Conservation (phyloP, 2,888 invertebrate species). For the Tribolium freemani region DNA sequence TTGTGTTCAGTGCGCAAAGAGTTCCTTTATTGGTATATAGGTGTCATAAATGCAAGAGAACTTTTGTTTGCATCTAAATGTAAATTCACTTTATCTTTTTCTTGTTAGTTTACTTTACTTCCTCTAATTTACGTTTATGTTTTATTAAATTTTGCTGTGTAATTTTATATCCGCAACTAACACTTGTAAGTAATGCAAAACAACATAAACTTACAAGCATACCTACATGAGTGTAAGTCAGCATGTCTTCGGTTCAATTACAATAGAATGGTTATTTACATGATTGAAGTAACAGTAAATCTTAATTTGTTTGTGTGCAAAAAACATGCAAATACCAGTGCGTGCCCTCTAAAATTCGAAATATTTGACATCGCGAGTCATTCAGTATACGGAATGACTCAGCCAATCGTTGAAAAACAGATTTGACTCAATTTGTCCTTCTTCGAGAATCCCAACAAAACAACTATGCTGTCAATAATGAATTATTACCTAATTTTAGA, state of each 20-base stretch:
- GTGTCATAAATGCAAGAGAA: background rate
- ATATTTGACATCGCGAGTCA: background rate
- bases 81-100: background rate
- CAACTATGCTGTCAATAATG: background rate
- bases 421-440: background rate
- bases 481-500: slow-evolving; percentile 7
- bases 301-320: too few species aligned
- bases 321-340: too few species aligned
- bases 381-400: background rate
- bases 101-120: background rate
- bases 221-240: too few species aligned
- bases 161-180: background rate
- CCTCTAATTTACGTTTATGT: background rate
- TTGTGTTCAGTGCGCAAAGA: too few species aligned
- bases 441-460: background rate
- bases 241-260: too few species aligned
- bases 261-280: too few species aligned
- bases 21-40: too few species aligned
- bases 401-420: background rate
- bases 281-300: too few species aligned
- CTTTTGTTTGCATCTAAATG: background rate
- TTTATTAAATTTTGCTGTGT: background rate
- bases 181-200: background rate
- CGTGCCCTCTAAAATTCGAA: background rate
- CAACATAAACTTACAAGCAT: background rate